Percentiles rank a stretch among this genome's conserved stretches.
Conservation (phyloP, 2,113 vertebrate genomes). For the Scomber scombrus region DNA sequence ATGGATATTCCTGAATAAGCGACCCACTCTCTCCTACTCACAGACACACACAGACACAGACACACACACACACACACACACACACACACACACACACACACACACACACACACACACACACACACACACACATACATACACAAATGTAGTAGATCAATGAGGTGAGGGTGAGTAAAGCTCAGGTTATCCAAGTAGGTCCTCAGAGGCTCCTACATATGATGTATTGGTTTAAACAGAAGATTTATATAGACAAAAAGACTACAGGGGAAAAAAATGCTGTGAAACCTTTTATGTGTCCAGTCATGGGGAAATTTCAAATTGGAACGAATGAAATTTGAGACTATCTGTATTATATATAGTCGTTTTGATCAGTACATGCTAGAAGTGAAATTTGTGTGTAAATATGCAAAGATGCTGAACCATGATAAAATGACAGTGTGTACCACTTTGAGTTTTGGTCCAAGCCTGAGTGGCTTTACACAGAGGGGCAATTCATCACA, state of each 20-base stretch:
- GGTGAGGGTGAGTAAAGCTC: not conserved
- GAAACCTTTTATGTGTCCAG: constrained; percentile 21
- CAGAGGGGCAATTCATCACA: constrained; percentile 53
- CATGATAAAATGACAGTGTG: not conserved
- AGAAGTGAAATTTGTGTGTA: not conserved
- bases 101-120: not conserved
- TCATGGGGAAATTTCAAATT: constrained; percentile 8
- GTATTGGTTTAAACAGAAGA: constrained; percentile 28
- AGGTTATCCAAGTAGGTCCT: constrained; percentile 7
- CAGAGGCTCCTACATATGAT: constrained; percentile 42
- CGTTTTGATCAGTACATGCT: not conserved
- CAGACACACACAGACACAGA: not conserved
- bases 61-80: not conserved
- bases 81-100: not conserved
- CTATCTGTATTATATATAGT: not conserved
- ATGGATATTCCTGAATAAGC: constrained; percentile 20
- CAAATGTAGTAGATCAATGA: not conserved
- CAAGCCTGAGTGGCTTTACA: constrained; percentile 2
- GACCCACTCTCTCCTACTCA: not conserved
- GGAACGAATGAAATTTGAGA: not conserved
- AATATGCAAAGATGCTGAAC: not conserved
- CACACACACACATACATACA: not conserved
- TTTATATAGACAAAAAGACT: constrained; percentile 4
- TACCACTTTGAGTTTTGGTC: not conserved
- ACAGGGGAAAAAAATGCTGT: constrained; percentile 9